A percentile compares a stretch with the other conserved stretches of the same genome.
These are phyloP conservation scores for Lipotes vexillifer DNA, from an alignment of 2,113 vertebrate genomes.

Conservation along the genomic window DNA sequence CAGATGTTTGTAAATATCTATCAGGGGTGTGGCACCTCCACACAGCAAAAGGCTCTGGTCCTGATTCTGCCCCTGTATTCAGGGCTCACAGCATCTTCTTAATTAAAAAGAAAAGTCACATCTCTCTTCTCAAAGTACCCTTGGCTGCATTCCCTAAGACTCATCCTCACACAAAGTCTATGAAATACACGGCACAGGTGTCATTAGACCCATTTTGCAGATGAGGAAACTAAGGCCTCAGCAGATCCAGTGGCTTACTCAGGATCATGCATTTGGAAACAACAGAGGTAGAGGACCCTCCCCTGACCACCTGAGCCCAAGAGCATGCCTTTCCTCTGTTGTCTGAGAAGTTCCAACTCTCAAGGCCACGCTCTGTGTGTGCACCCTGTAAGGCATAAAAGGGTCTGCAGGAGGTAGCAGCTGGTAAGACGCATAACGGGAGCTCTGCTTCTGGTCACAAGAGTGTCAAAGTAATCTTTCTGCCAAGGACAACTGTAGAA, in stretches of 20 bases:
- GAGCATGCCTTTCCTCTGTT: neutral
- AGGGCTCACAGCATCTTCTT: too few relatives aligned
- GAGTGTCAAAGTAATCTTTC: neutral
- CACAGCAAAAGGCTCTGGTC: neutral
- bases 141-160: too few relatives aligned
- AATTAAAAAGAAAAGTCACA: neutral
- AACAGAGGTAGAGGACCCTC: neutral
- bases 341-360: rapidly evolving
- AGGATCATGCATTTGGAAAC: neutral
- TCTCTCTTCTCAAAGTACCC: neutral
- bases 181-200: rapidly evolving
- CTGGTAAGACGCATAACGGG: rapidly evolving
- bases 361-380: rapidly evolving
- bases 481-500: neutral
- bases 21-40: neutral
- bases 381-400: neutral
- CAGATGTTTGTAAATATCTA: too few relatives aligned
- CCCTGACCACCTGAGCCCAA: neutral
- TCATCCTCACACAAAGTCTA: neutral
- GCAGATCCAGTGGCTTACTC: neutral
- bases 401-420: too few relatives aligned
- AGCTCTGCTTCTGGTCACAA: neutral
- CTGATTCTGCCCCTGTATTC: neutral
- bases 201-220: neutral
- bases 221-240: neutral